Percentiles rank a stretch among this genome's conserved stretches.
phyloP scores from a whole-genome alignment of 2,888 invertebrate species.

The Ectemnius cavifrons region DNA sequence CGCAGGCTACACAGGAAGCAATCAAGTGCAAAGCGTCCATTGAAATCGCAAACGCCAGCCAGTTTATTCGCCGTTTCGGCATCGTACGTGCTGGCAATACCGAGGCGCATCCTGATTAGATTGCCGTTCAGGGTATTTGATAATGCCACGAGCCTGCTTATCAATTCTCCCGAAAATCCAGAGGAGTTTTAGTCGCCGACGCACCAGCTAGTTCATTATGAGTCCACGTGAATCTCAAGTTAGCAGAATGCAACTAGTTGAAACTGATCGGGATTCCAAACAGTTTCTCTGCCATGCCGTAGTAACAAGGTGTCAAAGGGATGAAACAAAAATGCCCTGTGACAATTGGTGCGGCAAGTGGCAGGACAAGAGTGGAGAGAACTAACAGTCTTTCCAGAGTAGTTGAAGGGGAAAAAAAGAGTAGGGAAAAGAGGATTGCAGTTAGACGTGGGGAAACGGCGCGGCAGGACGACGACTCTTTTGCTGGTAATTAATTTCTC shows the following conservation, averaged over 20 bases:
- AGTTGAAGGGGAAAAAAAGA: neutral
- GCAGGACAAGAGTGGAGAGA: neutral
- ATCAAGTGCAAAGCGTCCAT: constrained; percentile 50
- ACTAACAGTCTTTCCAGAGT: neutral
- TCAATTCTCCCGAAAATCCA: constrained; percentile 41
- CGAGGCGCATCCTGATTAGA: constrained; percentile 39
- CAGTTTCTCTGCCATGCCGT: neutral
- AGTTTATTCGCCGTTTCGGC: constrained; percentile 49
- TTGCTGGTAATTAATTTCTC: constrained; percentile 62
- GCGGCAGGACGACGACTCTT: constrained; percentile 29
- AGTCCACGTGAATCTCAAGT: too few relatives aligned
- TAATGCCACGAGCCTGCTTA: constrained; percentile 44
- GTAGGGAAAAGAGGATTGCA: neutral
- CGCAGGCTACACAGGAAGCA: constrained; percentile 38
- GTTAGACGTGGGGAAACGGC: constrained; percentile 3
- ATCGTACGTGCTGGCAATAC: constrained; percentile 47
- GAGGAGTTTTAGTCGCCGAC: neutral
- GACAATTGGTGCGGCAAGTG: constrained; percentile 1
- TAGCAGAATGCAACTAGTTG: neutral
- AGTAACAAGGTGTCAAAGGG: neutral
- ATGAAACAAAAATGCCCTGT: neutral
- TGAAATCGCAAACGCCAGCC: constrained; percentile 47
- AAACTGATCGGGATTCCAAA: neutral
- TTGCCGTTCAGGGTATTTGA: constrained; percentile 45
- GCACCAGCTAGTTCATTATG: constrained; percentile 13